phyloP scores from a whole-genome alignment of 2,797 vertebrate species.

The Telmatherina bonti region DNA sequence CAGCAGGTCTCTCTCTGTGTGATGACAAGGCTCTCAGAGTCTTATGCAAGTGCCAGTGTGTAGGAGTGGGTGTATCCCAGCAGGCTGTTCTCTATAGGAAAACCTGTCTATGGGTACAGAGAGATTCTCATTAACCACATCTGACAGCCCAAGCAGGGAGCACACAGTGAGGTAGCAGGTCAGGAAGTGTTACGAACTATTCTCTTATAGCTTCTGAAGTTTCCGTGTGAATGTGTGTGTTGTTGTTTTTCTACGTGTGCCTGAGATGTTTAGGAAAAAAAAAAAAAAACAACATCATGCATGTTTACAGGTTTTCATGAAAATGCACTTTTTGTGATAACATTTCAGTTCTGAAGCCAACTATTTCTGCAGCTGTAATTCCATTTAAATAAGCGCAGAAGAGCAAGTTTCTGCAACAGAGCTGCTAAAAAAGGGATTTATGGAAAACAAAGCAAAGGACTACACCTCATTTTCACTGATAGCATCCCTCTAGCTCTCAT shows the following conservation, averaged over 20 bases:
- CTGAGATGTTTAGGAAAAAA: slow-evolving; percentile 19
- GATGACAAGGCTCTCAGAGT: slow-evolving; percentile 68
- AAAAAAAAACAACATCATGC: too few species aligned
- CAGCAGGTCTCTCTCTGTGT: slow-evolving; percentile 74
- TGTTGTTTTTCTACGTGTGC: slow-evolving; percentile 1
- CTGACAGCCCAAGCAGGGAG: slow-evolving; percentile 75
- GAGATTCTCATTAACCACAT: slow-evolving; percentile 74
- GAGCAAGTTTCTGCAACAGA: slow-evolving; percentile 48
- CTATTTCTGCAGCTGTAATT: slow-evolving; percentile 31
- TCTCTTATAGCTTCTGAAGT: slow-evolving; percentile 63
- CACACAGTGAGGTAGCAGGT: slow-evolving; percentile 68
- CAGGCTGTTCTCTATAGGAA: slow-evolving; percentile 69
- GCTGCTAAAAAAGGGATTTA: slow-evolving; percentile 43
- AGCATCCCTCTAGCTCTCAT: slow-evolving; percentile 46
- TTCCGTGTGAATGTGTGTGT: slow-evolving; percentile 25
- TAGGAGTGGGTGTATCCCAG: slow-evolving; percentile 68
- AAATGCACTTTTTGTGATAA: slow-evolving; percentile 22
- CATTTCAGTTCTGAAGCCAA: slow-evolving; percentile 30
- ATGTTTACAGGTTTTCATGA: slow-evolving; percentile 5
- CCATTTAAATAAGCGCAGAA: slow-evolving; percentile 55
- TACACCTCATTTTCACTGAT: slow-evolving; percentile 35
- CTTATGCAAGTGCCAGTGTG: slow-evolving; percentile 33
- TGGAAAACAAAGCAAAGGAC: slow-evolving; percentile 55
- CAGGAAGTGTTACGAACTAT: slow-evolving; percentile 57
- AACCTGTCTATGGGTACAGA: slow-evolving; percentile 50